Base-by-base conservation (phyloP, 1,140 invertebrate species). In the Brachionus plicatilis region DNA sequence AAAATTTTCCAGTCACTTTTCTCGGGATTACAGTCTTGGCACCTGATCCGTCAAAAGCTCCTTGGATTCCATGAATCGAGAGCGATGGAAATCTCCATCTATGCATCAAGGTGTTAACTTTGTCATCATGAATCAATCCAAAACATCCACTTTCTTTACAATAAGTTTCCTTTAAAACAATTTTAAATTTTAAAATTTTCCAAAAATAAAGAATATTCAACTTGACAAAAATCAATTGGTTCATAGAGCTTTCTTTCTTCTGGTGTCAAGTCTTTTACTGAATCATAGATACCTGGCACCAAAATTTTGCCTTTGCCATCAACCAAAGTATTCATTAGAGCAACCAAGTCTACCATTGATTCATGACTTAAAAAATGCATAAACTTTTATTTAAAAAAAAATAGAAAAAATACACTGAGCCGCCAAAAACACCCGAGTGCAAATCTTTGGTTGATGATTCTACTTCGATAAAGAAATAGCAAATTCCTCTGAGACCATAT, bases 1-100 rank as follows among this genome's bases (percentile, higher is more conserved):
- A 98, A 88, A 99, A 98, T 89, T 99, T 99, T 41, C 96, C 96
- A 87, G 93, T 94, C 0, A 98, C 96, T 90, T 96, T 97, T 1
- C 87, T 83, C 2, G 96, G 96, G 87, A 99, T 98, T 0, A 98
- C 96, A 84, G 96, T 98, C 88, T 99, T 99, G 37, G 93, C 92
- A 65, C 97, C 97, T 17, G 93, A 91, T 85, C 95, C 96, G 89
- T 93, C 93, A 87, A 97, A 98, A 12, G 96, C 96, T 72, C 96
- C 95, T 92, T 94, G 92, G 87, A 98, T 96, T 70, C 72, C 84
- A 70, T 85, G 84, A 27, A 79, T 17, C n/a, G 70, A 79, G 9
- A 85, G 70, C n/a, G 72, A 84, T 65, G 83, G 83, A 20, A 93
- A 94, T 50, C 96, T 91, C 95, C 95, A 98, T 68, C 96, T 92